phyloP scores from a whole-genome alignment of 2,797 vertebrate species.

The Enteromius fasciolatus region DNA sequence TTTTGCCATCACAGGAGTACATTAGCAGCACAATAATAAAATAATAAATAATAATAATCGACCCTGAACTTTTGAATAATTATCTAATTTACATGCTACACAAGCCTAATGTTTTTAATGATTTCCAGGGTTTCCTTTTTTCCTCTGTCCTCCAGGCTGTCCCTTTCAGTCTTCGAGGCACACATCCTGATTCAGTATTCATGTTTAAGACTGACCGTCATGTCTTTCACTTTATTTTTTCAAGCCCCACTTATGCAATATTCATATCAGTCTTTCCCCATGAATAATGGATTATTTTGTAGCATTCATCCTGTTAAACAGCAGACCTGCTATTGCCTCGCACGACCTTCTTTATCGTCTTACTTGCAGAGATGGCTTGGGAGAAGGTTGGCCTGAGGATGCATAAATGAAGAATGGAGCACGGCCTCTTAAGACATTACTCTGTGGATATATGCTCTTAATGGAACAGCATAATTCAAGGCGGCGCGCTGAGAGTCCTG shows the following conservation, averaged over 20 bases:
- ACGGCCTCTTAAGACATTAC: conserved; percentile 46
- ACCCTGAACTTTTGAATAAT: neutral
- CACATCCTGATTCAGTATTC: neutral
- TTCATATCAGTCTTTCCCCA: conserved; percentile 36
- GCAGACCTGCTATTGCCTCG: conserved; percentile 20
- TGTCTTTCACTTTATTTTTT: conserved; percentile 31
- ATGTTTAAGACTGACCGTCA: conserved; percentile 40
- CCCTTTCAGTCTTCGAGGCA: neutral
- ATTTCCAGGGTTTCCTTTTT: neutral
- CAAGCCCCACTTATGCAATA: conserved; percentile 41
- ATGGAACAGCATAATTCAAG: conserved; percentile 59
- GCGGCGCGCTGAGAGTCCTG: conserved; percentile 35
- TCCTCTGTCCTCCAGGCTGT: neutral
- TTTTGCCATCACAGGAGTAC: neutral
- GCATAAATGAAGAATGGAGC: conserved; percentile 49
- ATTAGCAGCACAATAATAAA: neutral
- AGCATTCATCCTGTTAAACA: conserved; percentile 42
- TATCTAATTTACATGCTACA: neutral
- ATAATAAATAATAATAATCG: too few species aligned
- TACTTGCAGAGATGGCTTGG: conserved; percentile 16
- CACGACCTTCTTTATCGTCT: conserved; percentile 35
- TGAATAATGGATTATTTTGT: conserved; percentile 57
- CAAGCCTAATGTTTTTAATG: neutral
- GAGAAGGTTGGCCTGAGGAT: conserved; percentile 35
- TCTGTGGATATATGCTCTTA: conserved; percentile 55